These are phyloP conservation scores for Diplazon laetatorius DNA, from an alignment of 2,888 invertebrate species.

Conservation along the genomic window DNA sequence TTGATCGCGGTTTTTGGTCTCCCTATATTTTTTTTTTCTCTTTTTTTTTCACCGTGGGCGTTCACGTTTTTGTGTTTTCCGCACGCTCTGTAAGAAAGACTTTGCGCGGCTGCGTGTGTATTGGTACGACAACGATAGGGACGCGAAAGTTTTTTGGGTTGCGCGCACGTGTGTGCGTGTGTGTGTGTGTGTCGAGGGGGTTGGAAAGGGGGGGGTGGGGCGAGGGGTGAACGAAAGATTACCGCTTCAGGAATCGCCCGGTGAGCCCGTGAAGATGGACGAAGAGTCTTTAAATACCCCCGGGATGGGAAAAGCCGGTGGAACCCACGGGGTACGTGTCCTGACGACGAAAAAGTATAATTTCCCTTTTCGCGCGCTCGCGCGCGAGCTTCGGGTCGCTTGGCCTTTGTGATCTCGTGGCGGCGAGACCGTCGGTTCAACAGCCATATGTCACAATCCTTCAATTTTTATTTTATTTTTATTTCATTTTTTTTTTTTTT, in stretches of 20 bases:
- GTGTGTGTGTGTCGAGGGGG: too few relatives aligned
- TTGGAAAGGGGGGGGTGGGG: too few relatives aligned
- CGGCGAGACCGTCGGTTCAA: not conserved
- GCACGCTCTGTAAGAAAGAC: constrained; percentile 48
- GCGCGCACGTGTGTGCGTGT: constrained; percentile 61
- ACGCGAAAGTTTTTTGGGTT: constrained; percentile 24
- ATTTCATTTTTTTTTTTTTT: not conserved
- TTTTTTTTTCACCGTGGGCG: constrained; percentile 53
- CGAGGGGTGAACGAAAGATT: constrained; percentile 78
- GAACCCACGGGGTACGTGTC: constrained; percentile 73
- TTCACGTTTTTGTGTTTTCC: constrained; percentile 60
- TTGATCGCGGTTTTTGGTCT: constrained; percentile 81
- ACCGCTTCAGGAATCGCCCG: constrained; percentile 76
- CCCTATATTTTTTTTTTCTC: constrained; percentile 60
- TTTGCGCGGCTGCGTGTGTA: constrained; percentile 41
- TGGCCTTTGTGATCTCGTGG: constrained; percentile 22
- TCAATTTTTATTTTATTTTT: not conserved
- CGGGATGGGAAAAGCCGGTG: constrained; percentile 75
- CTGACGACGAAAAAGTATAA: constrained; percentile 79
- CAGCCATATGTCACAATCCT: constrained; percentile 3
- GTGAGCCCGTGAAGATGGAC: constrained; percentile 73
- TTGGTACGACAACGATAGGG: constrained; percentile 19
- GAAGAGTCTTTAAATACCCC: constrained; percentile 81
- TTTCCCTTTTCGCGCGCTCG: constrained; percentile 65
- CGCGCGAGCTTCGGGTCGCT: constrained; percentile 63